Evolutionary conservation across 2,888 invertebrate species (phyloP).

Genomic region (Caenorhabditis japonica): DNA sequence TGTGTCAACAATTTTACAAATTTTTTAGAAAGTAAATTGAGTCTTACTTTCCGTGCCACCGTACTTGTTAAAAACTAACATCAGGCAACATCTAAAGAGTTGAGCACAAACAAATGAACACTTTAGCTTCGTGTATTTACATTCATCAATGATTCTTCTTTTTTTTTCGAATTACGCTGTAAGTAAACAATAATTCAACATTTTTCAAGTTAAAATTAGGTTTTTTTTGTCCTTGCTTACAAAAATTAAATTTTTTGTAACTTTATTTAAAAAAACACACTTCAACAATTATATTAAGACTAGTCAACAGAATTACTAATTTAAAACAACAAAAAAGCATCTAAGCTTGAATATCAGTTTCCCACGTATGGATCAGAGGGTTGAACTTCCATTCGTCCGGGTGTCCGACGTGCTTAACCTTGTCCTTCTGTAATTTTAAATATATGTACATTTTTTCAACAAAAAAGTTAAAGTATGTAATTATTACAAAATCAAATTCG

Average conservation of each 20-base stretch:
- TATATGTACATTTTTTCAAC: not conserved
- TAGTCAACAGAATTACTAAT: not conserved
- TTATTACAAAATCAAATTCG: constrained; percentile 81
- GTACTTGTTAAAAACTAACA: constrained; percentile 32
- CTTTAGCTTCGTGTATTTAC: no score
- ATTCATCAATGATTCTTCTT: no score
- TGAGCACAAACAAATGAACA: constrained; percentile 30
- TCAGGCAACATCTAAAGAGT: constrained; percentile 15
- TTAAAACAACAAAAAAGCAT: no score
- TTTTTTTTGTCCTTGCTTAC: not conserved
- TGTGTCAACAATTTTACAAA: no score
- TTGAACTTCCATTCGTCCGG: constrained; percentile 85
- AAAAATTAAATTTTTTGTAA: not conserved
- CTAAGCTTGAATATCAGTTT: constrained; percentile 62
- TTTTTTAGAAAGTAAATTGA: no score
- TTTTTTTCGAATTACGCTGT: no score
- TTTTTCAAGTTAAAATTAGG: not conserved
- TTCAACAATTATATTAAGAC: constrained; percentile 12
- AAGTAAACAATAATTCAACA: no score
- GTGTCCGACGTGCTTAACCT: constrained; percentile 82
- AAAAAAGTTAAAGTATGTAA: no score
- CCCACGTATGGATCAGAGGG: constrained; percentile 79
- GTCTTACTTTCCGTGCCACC: constrained; percentile 4
- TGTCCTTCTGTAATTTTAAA: constrained; percentile 56
- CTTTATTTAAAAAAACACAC: not conserved